Percentiles rank a stretch among this genome's conserved stretches.
Evolutionary conservation across 2,113 vertebrate species (phyloP).

Genomic region (Dicerorhinus sumatrensis): DNA sequence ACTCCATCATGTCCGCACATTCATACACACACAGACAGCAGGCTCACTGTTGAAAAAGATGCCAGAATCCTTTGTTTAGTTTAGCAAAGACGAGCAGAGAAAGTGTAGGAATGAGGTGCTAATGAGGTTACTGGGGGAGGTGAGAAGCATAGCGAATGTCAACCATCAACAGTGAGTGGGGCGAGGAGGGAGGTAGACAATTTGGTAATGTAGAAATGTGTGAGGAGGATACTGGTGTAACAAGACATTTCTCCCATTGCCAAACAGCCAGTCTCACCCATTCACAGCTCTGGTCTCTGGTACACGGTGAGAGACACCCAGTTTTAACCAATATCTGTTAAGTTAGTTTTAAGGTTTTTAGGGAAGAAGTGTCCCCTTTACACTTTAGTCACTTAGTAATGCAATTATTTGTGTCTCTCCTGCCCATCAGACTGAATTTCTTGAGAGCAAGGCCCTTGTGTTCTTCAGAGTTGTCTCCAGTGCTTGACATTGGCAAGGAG

Average conservation of each 20-base stretch:
- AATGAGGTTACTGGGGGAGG: slow-evolving; percentile 32
- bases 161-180: background rate
- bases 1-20: background rate
- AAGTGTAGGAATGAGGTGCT: slow-evolving; percentile 14
- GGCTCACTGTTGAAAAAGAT: background rate
- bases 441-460: background rate
- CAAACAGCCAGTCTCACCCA: background rate
- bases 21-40: background rate
- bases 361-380: background rate
- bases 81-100: slow-evolving; percentile 10
- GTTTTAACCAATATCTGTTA: background rate
- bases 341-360: background rate
- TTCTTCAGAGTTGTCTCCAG: background rate
- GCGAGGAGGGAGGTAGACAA: background rate
- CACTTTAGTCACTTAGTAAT: background rate
- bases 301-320: background rate
- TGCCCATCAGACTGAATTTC: background rate
- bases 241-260: background rate
- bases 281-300: background rate
- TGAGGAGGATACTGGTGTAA: background rate
- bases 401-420: background rate
- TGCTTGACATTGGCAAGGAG: background rate
- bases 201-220: background rate
- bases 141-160: slow-evolving; percentile 39
- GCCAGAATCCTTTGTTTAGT: slow-evolving; percentile 15